phyloP scores from a whole-genome alignment of 1,140 invertebrate species.

The Tyrophagus putrescentiae region DNA sequence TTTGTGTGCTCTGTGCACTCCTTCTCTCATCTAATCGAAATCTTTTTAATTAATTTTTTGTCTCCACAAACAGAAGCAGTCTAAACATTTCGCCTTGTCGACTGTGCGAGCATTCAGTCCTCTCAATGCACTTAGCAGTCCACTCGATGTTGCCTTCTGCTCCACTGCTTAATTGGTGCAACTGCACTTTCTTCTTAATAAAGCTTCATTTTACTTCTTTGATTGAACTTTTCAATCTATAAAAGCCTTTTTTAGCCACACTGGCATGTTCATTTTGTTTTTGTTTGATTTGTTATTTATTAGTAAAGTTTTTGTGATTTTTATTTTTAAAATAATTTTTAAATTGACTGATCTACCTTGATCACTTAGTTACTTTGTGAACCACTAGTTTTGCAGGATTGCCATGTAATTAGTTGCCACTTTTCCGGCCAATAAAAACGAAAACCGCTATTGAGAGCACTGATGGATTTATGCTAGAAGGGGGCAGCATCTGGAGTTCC shows the following conservation, averaged over 20 bases:
- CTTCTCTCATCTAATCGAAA: slow-evolving; percentile 10
- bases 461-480: not conserved
- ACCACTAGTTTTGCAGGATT: no score
- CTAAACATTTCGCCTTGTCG: not conserved
- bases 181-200: not conserved
- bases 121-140: not conserved
- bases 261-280: no score
- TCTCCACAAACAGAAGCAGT: not conserved
- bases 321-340: no score
- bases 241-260: no score
- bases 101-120: not conserved
- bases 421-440: no score
- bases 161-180: not conserved
- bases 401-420: no score
- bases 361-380: no score
- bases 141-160: not conserved
- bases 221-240: no score
- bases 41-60: slow-evolving; percentile 15
- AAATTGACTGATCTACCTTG: no score
- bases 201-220: not conserved
- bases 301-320: no score
- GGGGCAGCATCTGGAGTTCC: not conserved
- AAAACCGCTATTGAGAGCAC: no score
- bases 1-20: not conserved
- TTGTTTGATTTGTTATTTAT: no score